Evolutionary conservation across 2,113 vertebrate species (phyloP), one percentile per base, ranked within the genome.

Genomic region (Agelaius tricolor): DNA sequence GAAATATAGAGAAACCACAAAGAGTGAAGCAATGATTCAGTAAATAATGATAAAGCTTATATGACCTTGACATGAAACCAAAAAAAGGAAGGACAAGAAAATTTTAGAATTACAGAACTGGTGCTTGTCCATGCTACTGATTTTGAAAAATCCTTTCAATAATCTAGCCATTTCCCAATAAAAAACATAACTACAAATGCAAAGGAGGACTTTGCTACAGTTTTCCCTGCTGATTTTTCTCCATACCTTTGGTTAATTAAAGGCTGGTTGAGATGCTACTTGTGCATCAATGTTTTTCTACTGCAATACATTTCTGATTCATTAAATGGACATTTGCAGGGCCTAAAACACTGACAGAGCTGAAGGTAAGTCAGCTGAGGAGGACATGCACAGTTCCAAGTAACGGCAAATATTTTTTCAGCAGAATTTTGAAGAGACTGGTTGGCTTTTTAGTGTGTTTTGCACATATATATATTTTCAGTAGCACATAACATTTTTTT

Each of bases 101-200:
- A 87, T 7, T 91, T 95, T 33, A 95, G 68, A 76, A 57, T 86
- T 91, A 95, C 76, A 96, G 91, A 96, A 93, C 30, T 81, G 83
- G 86, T 91, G 66, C 65, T 93, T 93, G 65, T 95, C 78, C 69
- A 66, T 47, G 83, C 47, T 96, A 96, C 84, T 65, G 94, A 39
- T 95, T 97, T 94, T 90, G 74, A 91, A 94, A 96, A 96, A 78
- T 47, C 39, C 41, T 91, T 85, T 89, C 54, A 90, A 47, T 67
- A 66, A 69, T 44, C 49, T 54, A 90, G 43, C 47, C 51, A 85
- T 39, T 91, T 91, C 26, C 63, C 61, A 90, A 87, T 22, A 35
- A 71, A 94, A 94, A 94, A 22, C 1, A 2, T 52, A 81, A 79
- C 21, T 75, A 74, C 20, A 90, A 92, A 96, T 55, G 69, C 62